Evolutionary conservation across 2,888 invertebrate species (phyloP).

Genomic region (Hecatera dysodea): DNA sequence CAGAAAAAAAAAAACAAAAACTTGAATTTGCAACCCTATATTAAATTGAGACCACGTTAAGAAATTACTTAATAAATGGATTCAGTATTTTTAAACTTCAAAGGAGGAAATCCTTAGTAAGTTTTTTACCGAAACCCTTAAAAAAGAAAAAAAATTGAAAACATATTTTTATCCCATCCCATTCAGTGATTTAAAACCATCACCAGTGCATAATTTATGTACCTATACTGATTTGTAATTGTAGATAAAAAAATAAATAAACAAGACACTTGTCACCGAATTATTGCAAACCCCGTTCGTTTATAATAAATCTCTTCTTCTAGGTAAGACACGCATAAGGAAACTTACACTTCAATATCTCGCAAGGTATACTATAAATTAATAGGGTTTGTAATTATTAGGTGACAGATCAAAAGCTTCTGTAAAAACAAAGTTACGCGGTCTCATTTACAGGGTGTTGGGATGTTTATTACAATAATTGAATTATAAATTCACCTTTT

Average conservation of each 20-base stretch:
- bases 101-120: background rate
- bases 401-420: background rate
- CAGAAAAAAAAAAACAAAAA: background rate
- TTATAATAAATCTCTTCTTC: background rate
- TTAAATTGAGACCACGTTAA: conserved; percentile 20
- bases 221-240: no score
- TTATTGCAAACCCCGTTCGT: background rate
- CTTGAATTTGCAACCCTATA: background rate
- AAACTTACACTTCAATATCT: no score
- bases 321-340: background rate
- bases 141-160: background rate
- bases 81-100: background rate
- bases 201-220: conserved; percentile 9
- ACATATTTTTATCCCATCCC: background rate
- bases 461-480: background rate
- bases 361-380: background rate
- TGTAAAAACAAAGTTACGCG: background rate
- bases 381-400: background rate
- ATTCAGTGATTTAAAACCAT: conserved; percentile 10
- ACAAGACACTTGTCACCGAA: background rate
- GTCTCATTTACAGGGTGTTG: conserved; percentile 17
- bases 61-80: background rate
- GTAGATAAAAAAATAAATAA: background rate
- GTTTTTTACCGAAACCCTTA: background rate
- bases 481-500: conserved; percentile 48